Percentiles rank a stretch among this genome's conserved stretches.
Evolutionary conservation across 2,113 vertebrate genomes (phyloP).

Genomic region (Seriola dumerili): DNA sequence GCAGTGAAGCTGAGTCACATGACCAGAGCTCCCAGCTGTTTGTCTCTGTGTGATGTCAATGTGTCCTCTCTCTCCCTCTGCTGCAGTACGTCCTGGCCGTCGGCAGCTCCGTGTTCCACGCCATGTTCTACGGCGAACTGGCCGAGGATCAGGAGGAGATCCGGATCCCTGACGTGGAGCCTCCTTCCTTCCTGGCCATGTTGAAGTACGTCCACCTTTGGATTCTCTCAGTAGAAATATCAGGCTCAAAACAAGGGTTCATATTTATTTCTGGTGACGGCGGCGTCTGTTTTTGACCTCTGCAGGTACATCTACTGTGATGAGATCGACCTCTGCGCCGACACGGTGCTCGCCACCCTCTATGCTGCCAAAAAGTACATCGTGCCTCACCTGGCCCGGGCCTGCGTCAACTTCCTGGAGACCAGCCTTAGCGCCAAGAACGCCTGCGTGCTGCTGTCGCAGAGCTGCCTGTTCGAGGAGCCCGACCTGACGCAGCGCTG

Average conservation of each 20-base stretch:
- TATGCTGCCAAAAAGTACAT: constrained; percentile 99
- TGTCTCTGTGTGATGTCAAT: background rate
- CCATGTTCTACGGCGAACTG: constrained; percentile 99
- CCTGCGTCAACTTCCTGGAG: constrained; percentile 97
- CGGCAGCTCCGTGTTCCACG: constrained; percentile 98
- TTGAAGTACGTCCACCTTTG: constrained; percentile 88
- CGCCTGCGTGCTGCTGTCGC: constrained; percentile 96
- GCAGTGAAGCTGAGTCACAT: too few relatives aligned
- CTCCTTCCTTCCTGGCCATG: constrained; percentile 96
- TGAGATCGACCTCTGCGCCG: constrained; percentile 96
- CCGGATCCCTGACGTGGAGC: constrained; percentile 98
- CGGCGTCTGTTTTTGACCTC: background rate
- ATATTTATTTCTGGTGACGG: too few relatives aligned
- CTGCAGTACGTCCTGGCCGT: constrained; percentile 96
- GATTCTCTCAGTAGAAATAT: background rate
- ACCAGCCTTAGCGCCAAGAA: constrained; percentile 98
- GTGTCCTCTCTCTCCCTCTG: background rate
- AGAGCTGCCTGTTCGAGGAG: constrained; percentile 98
- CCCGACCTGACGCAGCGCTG: constrained; percentile 97
- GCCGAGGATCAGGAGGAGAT: constrained; percentile 99
- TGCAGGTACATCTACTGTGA: constrained; percentile 97
- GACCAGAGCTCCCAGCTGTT: too few relatives aligned
- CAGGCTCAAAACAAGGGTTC: background rate
- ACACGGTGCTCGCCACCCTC: constrained; percentile 96
- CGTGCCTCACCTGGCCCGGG: constrained; percentile 95